Evolutionary conservation across 2,888 invertebrate genomes (phyloP), one percentile per base, ranked within the genome.

Genomic region (Spisula solida): DNA sequence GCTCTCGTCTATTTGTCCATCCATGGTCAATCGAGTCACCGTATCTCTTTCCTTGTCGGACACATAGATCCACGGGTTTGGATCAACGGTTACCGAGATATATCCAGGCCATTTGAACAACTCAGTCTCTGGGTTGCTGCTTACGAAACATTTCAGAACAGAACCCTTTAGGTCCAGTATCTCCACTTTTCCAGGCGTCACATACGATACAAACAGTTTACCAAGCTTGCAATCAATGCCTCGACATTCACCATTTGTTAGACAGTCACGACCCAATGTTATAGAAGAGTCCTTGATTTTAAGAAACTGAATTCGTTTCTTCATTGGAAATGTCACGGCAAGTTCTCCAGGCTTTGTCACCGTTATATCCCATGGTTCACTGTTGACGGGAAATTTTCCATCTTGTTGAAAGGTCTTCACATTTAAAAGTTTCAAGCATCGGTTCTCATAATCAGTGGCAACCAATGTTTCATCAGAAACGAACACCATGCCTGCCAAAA

Each of bases 91-190:
- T 16, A 83, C 60, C 4, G 75, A 70, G 8, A 83, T 75, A 31
- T 83, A 83, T 29, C 83, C 83, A 5, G 83, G 83, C 83, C 83
- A 83, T 25, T 70, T 83, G 48, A 83, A 83, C 83, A 83, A 6
- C 66, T 75, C 83, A 2, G 70, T 41, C 31, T 48, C 75, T 4
- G 75, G 47, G 8, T 70, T 16, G 31, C 41, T 70, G 48, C 48
- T 47, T 25, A 48, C 51, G 70, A 83, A 83, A 31, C 75, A 60
- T 48, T 70, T 70, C 1, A 66, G 25, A 0, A 48, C 70, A 29
- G 34, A 41, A 16, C 83, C 83, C 14, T 75, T 25, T 0, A 75
- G 20, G 18, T 75, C 83, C 10, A 83, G 20, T 29, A 83, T 83
- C 47, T 83, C 83, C 31, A 83, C 75, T 75, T 83, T 83, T 75